Conservation (phyloP, 2,797 vertebrate genomes). For the Pogoniulus pusillus region DNA sequence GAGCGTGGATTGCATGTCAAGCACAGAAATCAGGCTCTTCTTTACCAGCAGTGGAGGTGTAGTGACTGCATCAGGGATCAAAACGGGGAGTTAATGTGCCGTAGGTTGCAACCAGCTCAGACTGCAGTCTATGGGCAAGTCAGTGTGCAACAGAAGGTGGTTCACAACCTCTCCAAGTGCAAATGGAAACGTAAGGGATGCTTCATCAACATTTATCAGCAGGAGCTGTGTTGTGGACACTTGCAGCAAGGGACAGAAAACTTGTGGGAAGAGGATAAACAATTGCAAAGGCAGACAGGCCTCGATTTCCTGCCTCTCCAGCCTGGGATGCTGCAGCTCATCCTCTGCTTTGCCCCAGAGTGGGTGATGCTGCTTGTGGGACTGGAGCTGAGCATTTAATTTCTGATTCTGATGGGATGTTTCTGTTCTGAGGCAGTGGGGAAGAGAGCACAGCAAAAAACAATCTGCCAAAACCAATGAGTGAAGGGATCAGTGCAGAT, state of each 20-base stretch:
- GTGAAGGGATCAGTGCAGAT: background rate
- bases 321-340: background rate
- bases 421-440: background rate
- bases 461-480: background rate
- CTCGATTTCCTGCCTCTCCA: background rate
- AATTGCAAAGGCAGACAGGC: background rate
- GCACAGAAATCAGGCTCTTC: background rate
- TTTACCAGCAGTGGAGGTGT: accelerated
- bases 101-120: background rate
- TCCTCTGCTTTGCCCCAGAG: accelerated
- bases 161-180: background rate
- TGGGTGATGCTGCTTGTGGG: background rate
- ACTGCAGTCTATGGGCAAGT: background rate
- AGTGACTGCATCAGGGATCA: background rate
- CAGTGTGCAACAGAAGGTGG: background rate
- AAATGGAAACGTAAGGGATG: background rate
- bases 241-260: background rate
- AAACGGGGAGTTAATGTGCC: accelerated
- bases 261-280: background rate
- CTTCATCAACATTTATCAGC: accelerated
- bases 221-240: background rate
- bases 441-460: background rate
- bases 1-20: accelerated
- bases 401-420: background rate
- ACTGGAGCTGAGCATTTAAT: background rate